Percentiles rank a stretch among this genome's conserved stretches.
phyloP scores from a whole-genome alignment of 2,888 invertebrate genomes.

The Eupithecia pulchellata region DNA sequence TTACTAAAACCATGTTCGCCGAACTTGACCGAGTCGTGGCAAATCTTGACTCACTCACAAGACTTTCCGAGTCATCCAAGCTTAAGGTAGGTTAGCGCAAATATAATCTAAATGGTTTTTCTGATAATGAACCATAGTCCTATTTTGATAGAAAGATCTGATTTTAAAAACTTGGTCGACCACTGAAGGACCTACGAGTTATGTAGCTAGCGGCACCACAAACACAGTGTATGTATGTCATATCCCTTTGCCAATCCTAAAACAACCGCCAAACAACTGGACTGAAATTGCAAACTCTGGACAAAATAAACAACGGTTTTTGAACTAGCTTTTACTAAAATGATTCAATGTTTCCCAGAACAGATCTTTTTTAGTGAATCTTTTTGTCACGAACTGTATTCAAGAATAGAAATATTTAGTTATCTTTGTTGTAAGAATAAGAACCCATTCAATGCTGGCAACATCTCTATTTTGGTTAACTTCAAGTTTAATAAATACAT shows the following conservation, averaged over 20 bases:
- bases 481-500: no score
- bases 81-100: no score
- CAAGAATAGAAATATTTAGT: background rate
- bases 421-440: no score
- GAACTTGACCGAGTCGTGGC: background rate
- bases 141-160: no score
- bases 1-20: no score
- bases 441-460: no score
- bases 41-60: background rate
- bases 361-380: background rate
- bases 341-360: background rate
- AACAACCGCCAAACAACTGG: conserved; percentile 11
- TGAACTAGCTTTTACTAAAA: conserved; percentile 1
- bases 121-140: no score
- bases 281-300: conserved; percentile 10
- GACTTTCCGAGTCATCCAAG: background rate
- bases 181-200: background rate
- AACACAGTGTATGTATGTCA: conserved; percentile 1
- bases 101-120: no score
- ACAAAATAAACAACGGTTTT: conserved; percentile 13
- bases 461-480: no score
- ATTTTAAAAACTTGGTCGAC: background rate
- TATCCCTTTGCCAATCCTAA: background rate
- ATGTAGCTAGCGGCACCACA: background rate
- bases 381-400: background rate